Percentiles rank a stretch among this genome's conserved stretches.
Evolutionary conservation across 2,113 vertebrate genomes (phyloP).

Genomic region (Boleophthalmus pectinirostris): DNA sequence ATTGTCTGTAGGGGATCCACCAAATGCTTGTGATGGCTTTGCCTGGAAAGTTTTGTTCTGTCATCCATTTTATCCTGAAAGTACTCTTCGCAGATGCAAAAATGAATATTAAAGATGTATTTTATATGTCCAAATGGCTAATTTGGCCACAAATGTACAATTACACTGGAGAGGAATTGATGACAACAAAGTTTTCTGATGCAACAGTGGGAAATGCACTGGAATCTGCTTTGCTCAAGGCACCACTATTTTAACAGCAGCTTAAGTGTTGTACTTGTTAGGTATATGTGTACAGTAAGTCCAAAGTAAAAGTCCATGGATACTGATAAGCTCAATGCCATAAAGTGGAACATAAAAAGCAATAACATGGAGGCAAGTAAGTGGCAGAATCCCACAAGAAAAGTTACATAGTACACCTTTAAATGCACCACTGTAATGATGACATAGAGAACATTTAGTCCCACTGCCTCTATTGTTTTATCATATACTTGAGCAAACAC

Average conservation of each 20-base stretch:
- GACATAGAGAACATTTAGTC: background rate
- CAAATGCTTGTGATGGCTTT: too few relatives aligned
- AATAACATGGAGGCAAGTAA: too few relatives aligned
- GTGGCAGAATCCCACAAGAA: too few relatives aligned
- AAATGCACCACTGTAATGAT: background rate
- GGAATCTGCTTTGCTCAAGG: background rate
- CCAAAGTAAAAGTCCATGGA: background rate
- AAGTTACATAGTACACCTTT: background rate
- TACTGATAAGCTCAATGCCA: too few relatives aligned
- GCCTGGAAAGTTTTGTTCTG: too few relatives aligned
- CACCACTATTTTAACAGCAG: background rate
- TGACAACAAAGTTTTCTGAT: background rate
- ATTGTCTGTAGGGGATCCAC: too few relatives aligned
- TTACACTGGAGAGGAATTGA: background rate
- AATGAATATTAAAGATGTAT: background rate
- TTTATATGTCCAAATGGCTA: background rate
- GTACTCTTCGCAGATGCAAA: background rate
- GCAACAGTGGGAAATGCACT: background rate
- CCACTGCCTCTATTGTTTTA: constrained; percentile 18
- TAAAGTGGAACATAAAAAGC: too few relatives aligned
- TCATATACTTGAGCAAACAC: constrained; percentile 33
- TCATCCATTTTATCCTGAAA: background rate
- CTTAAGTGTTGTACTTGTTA: background rate
- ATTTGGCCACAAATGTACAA: background rate
- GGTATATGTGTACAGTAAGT: background rate